Conservation (phyloP, 2,113 vertebrate species). For the Empidonax traillii region DNA sequence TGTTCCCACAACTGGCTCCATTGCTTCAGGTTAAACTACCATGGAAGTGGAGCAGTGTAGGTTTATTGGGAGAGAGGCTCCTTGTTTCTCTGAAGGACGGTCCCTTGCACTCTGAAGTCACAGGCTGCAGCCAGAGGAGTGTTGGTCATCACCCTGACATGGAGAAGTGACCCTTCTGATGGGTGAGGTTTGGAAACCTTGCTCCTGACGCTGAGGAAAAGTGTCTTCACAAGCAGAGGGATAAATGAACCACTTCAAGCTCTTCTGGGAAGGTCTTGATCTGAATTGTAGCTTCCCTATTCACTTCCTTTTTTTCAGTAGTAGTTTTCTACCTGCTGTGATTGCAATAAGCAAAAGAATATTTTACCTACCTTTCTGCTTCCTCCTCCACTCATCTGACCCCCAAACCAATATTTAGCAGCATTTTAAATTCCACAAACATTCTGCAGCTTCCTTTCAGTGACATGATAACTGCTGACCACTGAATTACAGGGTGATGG, state of each 20-base stretch:
- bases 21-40: fast-evolving
- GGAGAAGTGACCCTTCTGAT: neutral
- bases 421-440: neutral
- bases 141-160: neutral
- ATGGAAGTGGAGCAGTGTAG: neutral
- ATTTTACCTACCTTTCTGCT: neutral
- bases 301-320: neutral
- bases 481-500: neutral
- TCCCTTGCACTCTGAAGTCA: neutral
- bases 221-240: neutral
- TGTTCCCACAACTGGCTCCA: neutral
- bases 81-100: neutral
- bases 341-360: neutral
- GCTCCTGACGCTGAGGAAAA: neutral
- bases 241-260: neutral
- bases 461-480: neutral
- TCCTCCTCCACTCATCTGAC: neutral
- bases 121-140: neutral
- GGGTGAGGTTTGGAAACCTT: neutral
- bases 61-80: neutral
- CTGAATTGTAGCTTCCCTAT: neutral
- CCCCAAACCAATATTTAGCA: neutral
- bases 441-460: neutral
- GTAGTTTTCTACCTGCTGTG: neutral
- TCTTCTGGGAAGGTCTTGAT: neutral